Percentiles rank a stretch among this genome's conserved stretches.
Conservation (phyloP, 2,113 vertebrate species). For the Nyctereutes procyonoides region DNA sequence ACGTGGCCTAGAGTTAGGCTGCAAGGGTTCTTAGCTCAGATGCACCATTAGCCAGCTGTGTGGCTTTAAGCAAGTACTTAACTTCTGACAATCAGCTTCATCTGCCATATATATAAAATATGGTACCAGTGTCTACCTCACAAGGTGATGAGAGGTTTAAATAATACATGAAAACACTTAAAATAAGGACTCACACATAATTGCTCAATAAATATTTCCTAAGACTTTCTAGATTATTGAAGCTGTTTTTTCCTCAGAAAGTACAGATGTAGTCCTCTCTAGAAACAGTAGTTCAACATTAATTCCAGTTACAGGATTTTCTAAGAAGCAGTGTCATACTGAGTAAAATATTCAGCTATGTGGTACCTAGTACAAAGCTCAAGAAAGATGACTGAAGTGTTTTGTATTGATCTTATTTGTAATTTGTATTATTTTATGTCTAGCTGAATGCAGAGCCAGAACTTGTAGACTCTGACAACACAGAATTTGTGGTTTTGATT, state of each 20-base stretch:
- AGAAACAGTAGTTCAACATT: neutral
- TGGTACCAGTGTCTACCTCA: neutral
- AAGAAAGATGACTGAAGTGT: neutral
- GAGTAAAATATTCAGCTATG: constrained; percentile 14
- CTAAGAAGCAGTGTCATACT: neutral
- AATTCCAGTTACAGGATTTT: neutral
- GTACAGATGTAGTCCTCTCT: neutral
- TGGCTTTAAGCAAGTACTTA: neutral
- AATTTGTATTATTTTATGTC: constrained; percentile 41
- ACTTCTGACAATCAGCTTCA: neutral
- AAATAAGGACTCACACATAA: neutral
- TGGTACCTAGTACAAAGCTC: neutral
- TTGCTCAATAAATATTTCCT: neutral
- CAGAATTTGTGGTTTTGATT: constrained; percentile 7
- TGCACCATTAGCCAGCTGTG: neutral
- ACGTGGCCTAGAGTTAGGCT: neutral
- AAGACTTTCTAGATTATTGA: neutral
- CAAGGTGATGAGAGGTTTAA: neutral
- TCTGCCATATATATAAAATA: neutral
- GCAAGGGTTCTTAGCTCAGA: neutral
- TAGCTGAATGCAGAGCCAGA: neutral
- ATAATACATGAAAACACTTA: neutral
- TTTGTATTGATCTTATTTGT: neutral
- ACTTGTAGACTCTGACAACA: neutral
- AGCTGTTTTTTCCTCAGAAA: neutral